Percentiles rank a stretch among this genome's conserved stretches.
Evolutionary conservation across 2,113 vertebrate species (phyloP).

Genomic region (Spilogale gracilis): DNA sequence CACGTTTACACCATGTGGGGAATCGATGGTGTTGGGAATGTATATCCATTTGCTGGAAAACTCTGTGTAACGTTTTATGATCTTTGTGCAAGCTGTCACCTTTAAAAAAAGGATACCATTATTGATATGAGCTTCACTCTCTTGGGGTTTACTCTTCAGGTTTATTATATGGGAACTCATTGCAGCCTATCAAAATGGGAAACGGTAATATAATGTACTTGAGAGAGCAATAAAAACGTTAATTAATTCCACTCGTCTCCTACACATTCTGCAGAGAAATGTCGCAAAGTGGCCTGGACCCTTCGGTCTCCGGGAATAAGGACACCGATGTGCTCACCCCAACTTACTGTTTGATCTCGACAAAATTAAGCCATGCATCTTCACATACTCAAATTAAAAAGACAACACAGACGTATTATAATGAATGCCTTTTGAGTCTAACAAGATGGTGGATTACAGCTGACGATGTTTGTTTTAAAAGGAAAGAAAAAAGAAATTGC

Average conservation of each 20-base stretch:
- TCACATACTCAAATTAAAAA: background rate
- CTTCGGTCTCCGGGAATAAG: background rate
- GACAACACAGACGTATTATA: fast-evolving
- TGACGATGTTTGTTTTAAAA: background rate
- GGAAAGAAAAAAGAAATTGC: background rate
- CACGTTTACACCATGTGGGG: background rate
- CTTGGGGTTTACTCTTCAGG: background rate
- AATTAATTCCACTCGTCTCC: background rate
- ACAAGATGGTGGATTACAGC: background rate
- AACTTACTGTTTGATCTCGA: background rate
- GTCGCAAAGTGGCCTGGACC: background rate
- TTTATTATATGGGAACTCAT: background rate
- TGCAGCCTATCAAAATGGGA: background rate
- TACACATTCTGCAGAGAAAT: background rate
- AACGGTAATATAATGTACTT: background rate
- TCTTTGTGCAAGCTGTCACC: background rate
- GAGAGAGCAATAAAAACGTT: background rate
- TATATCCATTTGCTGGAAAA: background rate
- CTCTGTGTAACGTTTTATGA: background rate
- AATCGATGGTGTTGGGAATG: background rate
- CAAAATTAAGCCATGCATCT: background rate
- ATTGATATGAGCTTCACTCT: background rate
- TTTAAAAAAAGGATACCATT: background rate
- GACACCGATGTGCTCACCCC: no score
- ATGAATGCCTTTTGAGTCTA: background rate